Percentiles rank a stretch among this genome's conserved stretches.
Evolutionary conservation across 2,797 vertebrate genomes (phyloP).

Genomic region (Tolypeutes matacus): DNA sequence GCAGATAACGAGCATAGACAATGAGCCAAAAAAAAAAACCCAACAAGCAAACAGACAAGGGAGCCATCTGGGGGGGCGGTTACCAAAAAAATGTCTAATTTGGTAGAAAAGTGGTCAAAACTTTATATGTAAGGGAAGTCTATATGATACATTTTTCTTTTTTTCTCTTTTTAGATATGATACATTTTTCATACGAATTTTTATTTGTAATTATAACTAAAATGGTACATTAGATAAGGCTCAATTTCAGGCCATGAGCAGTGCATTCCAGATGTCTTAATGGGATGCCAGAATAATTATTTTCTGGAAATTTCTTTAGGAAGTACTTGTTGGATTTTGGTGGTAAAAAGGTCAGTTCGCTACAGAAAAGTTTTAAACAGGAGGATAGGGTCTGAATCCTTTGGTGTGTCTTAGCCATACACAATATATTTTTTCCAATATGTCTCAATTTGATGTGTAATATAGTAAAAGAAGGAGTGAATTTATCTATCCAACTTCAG

Average conservation of each 20-base stretch:
- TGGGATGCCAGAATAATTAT: not conserved
- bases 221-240: not conserved
- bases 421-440: not conserved
- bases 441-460: slow-evolving; percentile 3
- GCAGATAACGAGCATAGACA: too few species aligned
- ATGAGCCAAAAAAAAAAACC: too few species aligned
- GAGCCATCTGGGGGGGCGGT: too few species aligned
- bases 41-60: too few species aligned
- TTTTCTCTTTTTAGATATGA: too few species aligned
- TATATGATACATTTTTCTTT: not conserved
- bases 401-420: not conserved
- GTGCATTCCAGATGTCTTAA: not conserved
- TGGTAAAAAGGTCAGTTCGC: not conserved
- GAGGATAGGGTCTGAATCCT: not conserved
- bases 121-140: not conserved
- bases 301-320: not conserved
- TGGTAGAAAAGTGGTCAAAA: not conserved
- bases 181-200: too few species aligned
- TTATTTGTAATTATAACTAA: not conserved
- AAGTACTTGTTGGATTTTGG: not conserved
- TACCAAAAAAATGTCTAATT: not conserved
- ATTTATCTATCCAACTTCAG: not conserved
- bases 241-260: not conserved
- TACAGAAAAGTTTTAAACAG: not conserved
- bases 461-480: not conserved